phyloP scores from a whole-genome alignment of 2,113 vertebrate genomes.

The Zapus hudsonius region DNA sequence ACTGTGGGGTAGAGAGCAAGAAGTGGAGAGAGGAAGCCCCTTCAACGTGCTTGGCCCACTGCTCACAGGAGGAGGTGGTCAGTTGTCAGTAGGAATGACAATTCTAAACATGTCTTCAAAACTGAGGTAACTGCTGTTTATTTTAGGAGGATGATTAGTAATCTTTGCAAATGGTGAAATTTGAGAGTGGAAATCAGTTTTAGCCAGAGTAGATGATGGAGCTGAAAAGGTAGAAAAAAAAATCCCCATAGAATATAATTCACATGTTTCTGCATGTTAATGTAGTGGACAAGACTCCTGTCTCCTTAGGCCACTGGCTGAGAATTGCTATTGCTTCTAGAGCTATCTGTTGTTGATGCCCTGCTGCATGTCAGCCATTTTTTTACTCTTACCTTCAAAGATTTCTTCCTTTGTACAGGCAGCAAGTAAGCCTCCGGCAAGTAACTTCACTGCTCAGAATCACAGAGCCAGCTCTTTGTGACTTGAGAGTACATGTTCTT shows the following conservation, averaged over 20 bases:
- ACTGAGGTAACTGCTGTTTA: not conserved
- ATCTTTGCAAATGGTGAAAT: not conserved
- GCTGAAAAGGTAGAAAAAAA: not conserved
- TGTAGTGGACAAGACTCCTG: too few species aligned
- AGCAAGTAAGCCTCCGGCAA: not conserved
- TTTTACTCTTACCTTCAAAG: not conserved
- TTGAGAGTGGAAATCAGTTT: conserved; percentile 8
- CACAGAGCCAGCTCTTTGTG: not conserved
- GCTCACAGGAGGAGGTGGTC: not conserved
- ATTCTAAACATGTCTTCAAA: not conserved
- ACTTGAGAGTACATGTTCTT: not conserved
- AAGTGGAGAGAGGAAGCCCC: not conserved
- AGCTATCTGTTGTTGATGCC: not conserved
- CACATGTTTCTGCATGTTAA: too few species aligned
- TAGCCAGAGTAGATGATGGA: not conserved
- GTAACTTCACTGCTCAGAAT: not conserved
- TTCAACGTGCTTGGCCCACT: not conserved
- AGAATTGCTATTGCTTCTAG: not conserved
- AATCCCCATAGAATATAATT: not conserved
- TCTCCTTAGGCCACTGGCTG: not conserved
- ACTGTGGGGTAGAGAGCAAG: not conserved
- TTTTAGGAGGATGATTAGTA: not conserved
- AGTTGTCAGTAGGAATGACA: not conserved
- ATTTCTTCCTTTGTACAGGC: not conserved
- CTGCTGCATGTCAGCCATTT: not conserved